Conservation (phyloP, 2,113 vertebrate genomes). For the Sceloporus tristichus region DNA sequence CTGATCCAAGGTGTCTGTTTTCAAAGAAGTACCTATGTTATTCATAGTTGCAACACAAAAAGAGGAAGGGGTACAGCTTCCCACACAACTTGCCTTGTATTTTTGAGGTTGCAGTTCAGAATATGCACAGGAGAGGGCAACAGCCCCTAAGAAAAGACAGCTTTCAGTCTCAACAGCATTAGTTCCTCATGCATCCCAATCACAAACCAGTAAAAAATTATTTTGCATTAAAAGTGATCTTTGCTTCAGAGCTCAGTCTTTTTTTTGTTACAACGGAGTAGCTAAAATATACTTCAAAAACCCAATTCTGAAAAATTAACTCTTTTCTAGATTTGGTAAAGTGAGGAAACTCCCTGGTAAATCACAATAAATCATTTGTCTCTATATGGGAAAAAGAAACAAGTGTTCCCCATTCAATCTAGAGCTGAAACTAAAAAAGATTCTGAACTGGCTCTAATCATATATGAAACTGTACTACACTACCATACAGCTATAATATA, state of each 20-base stretch:
- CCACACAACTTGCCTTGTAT: not conserved
- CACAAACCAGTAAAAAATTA: not conserved
- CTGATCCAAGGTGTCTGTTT: not conserved
- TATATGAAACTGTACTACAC: not conserved
- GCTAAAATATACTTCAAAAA: not conserved
- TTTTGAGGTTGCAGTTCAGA: not conserved
- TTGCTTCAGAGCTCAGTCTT: not conserved
- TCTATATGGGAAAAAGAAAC: not conserved
- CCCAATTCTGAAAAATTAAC: not conserved
- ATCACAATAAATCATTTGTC: not conserved
- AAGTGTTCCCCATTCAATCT: too few species aligned
- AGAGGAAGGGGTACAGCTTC: too few species aligned
- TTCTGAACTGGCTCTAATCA: not conserved
- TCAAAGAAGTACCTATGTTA: too few species aligned
- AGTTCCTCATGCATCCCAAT: not conserved
- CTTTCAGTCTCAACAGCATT: not conserved
- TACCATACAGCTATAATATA: not conserved
- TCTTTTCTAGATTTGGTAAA: not conserved
- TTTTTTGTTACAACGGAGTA: not conserved
- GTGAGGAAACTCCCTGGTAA: not conserved
- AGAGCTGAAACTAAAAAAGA: not conserved
- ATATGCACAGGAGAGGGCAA: constrained; percentile 5
- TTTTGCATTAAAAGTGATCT: not conserved
- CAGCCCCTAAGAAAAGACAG: not conserved
- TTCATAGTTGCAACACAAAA: too few species aligned